Conservation (phyloP, 2,113 vertebrate species). For the Mandrillus leucophaeus region DNA sequence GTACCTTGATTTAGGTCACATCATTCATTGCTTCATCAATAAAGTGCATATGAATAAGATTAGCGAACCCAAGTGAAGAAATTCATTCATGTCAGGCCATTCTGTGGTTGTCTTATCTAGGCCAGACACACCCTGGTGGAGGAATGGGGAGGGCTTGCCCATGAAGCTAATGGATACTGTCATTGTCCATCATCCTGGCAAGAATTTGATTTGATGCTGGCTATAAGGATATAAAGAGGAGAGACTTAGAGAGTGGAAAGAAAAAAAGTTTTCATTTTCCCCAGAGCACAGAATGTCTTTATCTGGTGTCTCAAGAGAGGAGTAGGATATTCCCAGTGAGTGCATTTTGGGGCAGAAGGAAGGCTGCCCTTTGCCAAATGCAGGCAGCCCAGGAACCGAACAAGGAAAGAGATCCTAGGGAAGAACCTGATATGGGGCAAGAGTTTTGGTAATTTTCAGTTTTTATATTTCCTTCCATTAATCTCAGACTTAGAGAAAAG, state of each 20-base stretch:
- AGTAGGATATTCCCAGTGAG: background rate
- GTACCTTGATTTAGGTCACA: background rate
- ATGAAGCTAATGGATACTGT: constrained; percentile 24
- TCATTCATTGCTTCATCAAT: background rate
- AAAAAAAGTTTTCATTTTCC: background rate
- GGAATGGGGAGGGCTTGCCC: background rate
- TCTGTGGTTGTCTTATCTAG: constrained; percentile 45
- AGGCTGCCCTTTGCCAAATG: background rate
- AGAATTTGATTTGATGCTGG: background rate
- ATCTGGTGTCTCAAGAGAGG: background rate
- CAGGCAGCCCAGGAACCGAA: background rate
- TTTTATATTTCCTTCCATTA: background rate
- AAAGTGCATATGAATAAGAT: background rate
- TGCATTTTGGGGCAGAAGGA: no score
- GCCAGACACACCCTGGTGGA: background rate
- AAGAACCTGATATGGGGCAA: background rate
- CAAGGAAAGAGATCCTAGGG: background rate
- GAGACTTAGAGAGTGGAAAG: background rate
- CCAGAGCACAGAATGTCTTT: background rate
- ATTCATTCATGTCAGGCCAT: background rate
- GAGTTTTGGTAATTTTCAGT: background rate
- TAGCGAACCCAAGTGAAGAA: background rate
- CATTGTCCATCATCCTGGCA: background rate
- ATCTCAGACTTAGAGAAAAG: background rate
- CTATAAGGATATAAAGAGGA: background rate